These are phyloP conservation scores for Rhadina sibilatrix DNA, from an alignment of 2,113 vertebrate species.

Conservation along the genomic window DNA sequence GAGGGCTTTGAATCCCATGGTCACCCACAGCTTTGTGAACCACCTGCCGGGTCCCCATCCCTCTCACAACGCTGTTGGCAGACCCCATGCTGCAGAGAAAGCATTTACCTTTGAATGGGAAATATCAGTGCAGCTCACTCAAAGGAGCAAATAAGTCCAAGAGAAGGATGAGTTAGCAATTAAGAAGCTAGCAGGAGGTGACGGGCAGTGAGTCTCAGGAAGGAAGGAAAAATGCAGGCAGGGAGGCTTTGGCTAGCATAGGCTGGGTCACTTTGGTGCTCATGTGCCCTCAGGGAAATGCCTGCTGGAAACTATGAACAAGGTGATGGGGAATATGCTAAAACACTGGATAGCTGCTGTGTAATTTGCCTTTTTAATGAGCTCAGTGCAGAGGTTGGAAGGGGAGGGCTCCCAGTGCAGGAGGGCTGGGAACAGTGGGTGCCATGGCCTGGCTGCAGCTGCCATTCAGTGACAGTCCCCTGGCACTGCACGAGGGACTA, in stretches of 20 bases:
- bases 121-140: accelerated
- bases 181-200: accelerated
- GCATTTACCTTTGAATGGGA: background rate
- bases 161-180: background rate
- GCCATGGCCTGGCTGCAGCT: background rate
- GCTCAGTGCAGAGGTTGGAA: accelerated
- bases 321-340: background rate
- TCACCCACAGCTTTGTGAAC: background rate
- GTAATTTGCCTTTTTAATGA: background rate
- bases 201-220: background rate
- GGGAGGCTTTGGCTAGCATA: accelerated
- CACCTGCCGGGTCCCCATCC: accelerated
- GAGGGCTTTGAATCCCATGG: background rate
- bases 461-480: background rate
- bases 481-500: background rate
- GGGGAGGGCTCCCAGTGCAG: accelerated
- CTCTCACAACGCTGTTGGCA: accelerated
- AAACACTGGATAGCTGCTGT: accelerated
- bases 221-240: background rate
- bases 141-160: background rate
- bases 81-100: background rate
- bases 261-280: background rate
- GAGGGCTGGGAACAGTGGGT: background rate
- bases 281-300: background rate
- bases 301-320: accelerated